Evolutionary conservation across 2,113 vertebrate species (phyloP).

Genomic region (Parotia lawesii): DNA sequence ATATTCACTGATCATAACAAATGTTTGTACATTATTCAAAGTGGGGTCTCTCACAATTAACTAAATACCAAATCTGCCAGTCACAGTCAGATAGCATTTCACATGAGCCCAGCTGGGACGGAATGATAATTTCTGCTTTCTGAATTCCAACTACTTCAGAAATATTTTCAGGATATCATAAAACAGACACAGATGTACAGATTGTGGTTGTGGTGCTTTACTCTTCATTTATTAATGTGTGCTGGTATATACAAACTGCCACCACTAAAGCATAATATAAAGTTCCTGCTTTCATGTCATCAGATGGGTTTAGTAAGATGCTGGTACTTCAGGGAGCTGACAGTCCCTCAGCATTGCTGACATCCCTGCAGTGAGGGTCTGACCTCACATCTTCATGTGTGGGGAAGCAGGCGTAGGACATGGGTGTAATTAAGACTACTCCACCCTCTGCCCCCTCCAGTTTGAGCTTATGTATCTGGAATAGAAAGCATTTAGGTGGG

Average conservation of each 20-base stretch:
- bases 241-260: background rate
- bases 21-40: slow-evolving; percentile 15
- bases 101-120: background rate
- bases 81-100: slow-evolving; percentile 16
- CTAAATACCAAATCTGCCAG: slow-evolving; percentile 29
- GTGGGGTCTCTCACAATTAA: slow-evolving; percentile 24
- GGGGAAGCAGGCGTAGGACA: background rate
- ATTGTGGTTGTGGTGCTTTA: background rate
- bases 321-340: background rate
- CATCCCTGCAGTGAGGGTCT: background rate
- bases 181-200: background rate
- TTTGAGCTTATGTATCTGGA: background rate
- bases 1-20: slow-evolving; percentile 10
- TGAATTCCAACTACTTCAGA: background rate
- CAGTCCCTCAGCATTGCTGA: background rate
- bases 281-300: background rate
- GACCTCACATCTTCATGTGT: background rate
- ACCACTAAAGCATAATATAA: background rate
- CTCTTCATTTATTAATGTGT: slow-evolving; percentile 4
- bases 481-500: background rate
- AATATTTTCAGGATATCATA: background rate
- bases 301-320: background rate
- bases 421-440: background rate
- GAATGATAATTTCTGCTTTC: background rate
- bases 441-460: fast-evolving